Evolutionary conservation across 2,113 vertebrate genomes (phyloP), one percentile per base, ranked within the genome.

Genomic region (Trematocara unimaculatum): DNA sequence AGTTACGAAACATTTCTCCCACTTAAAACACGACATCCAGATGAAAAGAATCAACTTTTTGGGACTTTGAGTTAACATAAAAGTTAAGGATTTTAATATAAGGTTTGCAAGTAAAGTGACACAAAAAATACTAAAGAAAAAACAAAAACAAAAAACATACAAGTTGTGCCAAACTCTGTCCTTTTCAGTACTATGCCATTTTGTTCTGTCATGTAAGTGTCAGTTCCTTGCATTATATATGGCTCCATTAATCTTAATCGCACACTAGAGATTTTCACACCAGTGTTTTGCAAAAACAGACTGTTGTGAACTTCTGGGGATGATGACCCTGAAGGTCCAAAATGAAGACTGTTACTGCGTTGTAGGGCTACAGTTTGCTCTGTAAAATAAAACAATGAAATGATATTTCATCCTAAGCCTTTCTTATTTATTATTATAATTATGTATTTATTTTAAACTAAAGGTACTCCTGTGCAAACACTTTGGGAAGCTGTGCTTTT

Each of bases 21-120:
- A 64, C 33, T 8, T 0, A 64, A 2, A 64, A 38, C 0, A 18
- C 0, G 1, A 64, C 6, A 0, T 64, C 60, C 60, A 38, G 31
- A 64, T 64, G 60, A 38, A 64, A n/a, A 1, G 31, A 64, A 64
- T 64, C 17, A 38, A 64, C 31, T 62, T 62, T 62, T 64, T 1
- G 2, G 31, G 17, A 17, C 70, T 77, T 49, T n/a, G 42, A 31
- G 15, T 77, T 29, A 74, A 74, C 26, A 74, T 31, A 29, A 0
- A 18, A 49, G 42, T 77, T 31, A 4, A 0, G 42, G 70, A 74
- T 74, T 74, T 74, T 29, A 77, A 49, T 18, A 18, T 18, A 74
- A 74, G 1, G 70, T 47, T 29, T 31, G 5, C 1, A 74, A 47
- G 23, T 49, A 49, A 74, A 74, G 8, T 74, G 40, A 74, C 14